Conservation (phyloP, 2,113 vertebrate genomes). For the Scatophagus argus region DNA sequence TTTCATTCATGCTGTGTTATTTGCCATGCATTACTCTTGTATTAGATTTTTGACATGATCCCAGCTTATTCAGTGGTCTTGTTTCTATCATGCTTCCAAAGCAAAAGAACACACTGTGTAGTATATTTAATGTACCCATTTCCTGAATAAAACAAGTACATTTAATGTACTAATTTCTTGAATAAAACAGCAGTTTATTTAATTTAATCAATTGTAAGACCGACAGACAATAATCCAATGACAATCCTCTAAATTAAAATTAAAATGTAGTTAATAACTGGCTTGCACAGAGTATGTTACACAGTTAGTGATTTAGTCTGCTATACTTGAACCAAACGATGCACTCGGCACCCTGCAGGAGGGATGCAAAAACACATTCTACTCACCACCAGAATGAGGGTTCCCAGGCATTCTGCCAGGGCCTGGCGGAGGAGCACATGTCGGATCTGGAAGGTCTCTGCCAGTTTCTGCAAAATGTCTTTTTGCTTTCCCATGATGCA, state of each 20-base stretch:
- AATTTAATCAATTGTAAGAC: too few relatives aligned
- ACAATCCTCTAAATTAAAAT: neutral
- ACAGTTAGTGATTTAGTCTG: neutral
- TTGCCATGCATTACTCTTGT: too few relatives aligned
- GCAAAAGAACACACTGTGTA: too few relatives aligned
- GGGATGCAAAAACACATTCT: conserved; percentile 2
- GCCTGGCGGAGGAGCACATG: conserved; percentile 86
- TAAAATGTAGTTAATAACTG: neutral
- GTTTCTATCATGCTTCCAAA: too few relatives aligned
- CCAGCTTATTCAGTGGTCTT: too few relatives aligned
- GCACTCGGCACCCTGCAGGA: conserved; percentile 1
- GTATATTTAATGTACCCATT: too few relatives aligned
- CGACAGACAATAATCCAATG: neutral
- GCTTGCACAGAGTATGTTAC: neutral
- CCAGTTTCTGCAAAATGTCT: conserved; percentile 82
- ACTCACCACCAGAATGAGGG: conserved; percentile 90
- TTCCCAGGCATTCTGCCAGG: conserved; percentile 89
- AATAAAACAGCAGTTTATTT: too few relatives aligned
- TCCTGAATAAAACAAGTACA: neutral
- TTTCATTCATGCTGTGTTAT: too few relatives aligned
- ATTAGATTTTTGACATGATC: too few relatives aligned
- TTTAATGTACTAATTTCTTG: neutral
- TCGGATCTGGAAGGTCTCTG: conserved; percentile 82
- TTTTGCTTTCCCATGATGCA: conserved; percentile 86
- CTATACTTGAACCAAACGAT: neutral